Conservation (phyloP, 1,140 invertebrate genomes). For the Tenebrio molitor region DNA sequence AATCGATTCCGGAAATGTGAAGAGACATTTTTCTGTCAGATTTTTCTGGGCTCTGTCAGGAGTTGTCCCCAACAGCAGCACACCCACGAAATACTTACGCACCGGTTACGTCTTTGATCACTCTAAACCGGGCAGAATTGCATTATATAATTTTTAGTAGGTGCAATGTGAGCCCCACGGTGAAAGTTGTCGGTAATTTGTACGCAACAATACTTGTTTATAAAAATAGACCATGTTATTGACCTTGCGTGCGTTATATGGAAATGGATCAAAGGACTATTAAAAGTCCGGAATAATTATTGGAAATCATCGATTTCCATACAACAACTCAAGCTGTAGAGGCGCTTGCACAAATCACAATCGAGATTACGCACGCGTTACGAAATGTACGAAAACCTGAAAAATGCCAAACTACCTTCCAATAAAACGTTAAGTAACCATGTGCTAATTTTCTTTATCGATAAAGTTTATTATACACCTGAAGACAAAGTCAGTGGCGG, state of each 20-base stretch:
- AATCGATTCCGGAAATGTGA: too few relatives aligned
- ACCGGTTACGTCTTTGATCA: background rate
- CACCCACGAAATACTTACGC: too few relatives aligned
- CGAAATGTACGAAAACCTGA: conserved; percentile 11
- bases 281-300: conserved; percentile 28
- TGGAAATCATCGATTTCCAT: conserved; percentile 10
- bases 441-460: conserved; percentile 30
- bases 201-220: conserved; percentile 30
- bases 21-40: too few relatives aligned
- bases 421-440: conserved; percentile 34
- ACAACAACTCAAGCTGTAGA: too few relatives aligned
- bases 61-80: too few relatives aligned
- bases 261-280: conserved; percentile 34
- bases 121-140: conserved; percentile 7
- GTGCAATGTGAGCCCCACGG: conserved; percentile 8
- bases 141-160: conserved; percentile 33
- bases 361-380: conserved; percentile 8
- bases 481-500: background rate
- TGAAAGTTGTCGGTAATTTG: conserved; percentile 38
- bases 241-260: conserved; percentile 33
- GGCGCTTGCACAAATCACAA: conserved; percentile 16
- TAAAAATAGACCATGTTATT: conserved; percentile 36
- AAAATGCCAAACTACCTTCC: conserved; percentile 28
- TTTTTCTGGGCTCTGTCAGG: too few relatives aligned
- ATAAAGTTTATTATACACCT: conserved; percentile 12